Conservation (phyloP, 2,797 vertebrate species). For the Gymnothorax reevesii region DNA sequence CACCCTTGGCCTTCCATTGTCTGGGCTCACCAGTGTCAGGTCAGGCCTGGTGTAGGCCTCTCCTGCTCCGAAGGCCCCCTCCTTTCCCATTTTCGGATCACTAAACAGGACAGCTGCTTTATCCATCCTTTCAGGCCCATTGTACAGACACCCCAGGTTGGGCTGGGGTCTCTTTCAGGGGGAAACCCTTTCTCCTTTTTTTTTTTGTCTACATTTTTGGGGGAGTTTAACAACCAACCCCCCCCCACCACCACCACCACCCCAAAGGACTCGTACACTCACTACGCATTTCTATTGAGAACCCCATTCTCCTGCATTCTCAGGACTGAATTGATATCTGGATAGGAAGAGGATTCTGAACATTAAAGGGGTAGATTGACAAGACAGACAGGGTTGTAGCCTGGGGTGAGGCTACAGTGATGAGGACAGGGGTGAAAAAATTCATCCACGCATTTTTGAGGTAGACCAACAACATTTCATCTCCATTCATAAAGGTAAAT, state of each 20-base stretch:
- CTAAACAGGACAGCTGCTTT: conserved; percentile 87
- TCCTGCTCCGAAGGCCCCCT: conserved; percentile 70
- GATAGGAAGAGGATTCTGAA: conserved; percentile 78
- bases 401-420: conserved; percentile 33
- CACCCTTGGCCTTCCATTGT: conserved; percentile 81
- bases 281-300: conserved; percentile 72
- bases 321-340: conserved; percentile 76
- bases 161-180: conserved; percentile 80
- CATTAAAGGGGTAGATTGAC: conserved; percentile 72
- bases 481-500: not conserved
- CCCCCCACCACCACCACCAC: conserved; percentile 50
- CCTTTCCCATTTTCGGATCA: conserved; percentile 81
- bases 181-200: conserved; percentile 65
- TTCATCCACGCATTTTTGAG: not conserved
- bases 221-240: conserved; percentile 67
- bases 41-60: conserved; percentile 77
- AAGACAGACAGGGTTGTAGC: conserved; percentile 38
- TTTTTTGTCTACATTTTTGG: conserved; percentile 49
- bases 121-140: conserved; percentile 84
- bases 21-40: conserved; percentile 73
- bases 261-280: conserved; percentile 36
- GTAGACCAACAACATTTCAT: not conserved
- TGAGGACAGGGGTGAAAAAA: conserved; percentile 9
- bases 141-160: conserved; percentile 75
- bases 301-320: conserved; percentile 61